A percentile compares a stretch with the other conserved stretches of the same genome.
phyloP scores from a whole-genome alignment of 2,888 invertebrate species.

The Trimorus sp. region DNA sequence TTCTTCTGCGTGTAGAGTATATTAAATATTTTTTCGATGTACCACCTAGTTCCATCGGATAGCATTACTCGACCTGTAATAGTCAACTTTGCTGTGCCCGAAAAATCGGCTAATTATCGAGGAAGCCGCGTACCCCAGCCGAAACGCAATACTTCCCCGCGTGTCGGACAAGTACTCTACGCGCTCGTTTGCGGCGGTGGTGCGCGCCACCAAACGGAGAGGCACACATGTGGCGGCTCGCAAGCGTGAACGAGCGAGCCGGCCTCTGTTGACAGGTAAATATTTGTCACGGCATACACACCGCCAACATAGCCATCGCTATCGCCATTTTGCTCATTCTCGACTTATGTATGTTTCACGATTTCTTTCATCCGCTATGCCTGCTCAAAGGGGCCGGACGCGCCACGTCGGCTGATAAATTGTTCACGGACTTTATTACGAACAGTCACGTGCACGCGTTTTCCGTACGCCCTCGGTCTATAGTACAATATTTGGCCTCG shows the following conservation, averaged over 20 bases:
- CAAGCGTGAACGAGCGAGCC: constrained; percentile 60
- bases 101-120: too few species aligned
- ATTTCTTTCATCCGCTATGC: constrained; percentile 65
- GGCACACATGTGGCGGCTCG: constrained; percentile 45
- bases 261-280: constrained; percentile 79
- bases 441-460: constrained; percentile 44
- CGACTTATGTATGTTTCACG: constrained; percentile 66
- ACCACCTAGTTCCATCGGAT: too few species aligned
- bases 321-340: constrained; percentile 64
- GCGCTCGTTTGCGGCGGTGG: constrained; percentile 71
- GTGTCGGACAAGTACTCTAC: too few species aligned
- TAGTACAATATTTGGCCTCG: constrained; percentile 59
- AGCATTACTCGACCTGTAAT: too few species aligned
- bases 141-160: too few species aligned
- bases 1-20: too few species aligned
- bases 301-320: constrained; percentile 75
- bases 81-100: too few species aligned
- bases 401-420: constrained; percentile 54
- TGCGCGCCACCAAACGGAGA: constrained; percentile 69
- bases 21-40: too few species aligned
- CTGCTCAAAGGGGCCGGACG: constrained; percentile 60
- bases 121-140: too few species aligned
- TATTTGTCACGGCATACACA: constrained; percentile 79
- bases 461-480: constrained; percentile 44
- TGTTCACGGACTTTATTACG: constrained; percentile 56